phyloP scores from a whole-genome alignment of 2,113 vertebrate genomes.

The Rhabdomys dilectus region DNA sequence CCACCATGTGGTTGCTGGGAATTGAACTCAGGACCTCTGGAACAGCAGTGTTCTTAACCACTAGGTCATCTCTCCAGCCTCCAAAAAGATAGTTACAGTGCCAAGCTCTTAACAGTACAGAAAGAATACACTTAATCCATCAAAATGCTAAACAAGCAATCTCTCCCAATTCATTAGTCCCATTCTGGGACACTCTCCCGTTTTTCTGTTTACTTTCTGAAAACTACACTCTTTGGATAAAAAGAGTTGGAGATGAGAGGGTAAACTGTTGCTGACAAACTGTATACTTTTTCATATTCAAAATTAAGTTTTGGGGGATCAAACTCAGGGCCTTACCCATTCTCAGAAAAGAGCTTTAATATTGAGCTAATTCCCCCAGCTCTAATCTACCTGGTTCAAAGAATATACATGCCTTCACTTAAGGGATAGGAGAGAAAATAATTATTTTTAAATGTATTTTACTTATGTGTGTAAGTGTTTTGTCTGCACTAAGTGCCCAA shows the following conservation, averaged over 20 bases:
- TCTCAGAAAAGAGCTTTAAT: background rate
- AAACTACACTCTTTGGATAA: slow-evolving; percentile 49
- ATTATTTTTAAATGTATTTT: background rate
- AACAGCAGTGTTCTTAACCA: no score
- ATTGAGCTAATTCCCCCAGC: background rate
- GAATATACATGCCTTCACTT: slow-evolving; percentile 42
- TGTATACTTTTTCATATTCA: background rate
- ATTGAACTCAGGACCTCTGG: no score
- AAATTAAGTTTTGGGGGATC: background rate
- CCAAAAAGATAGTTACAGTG: no score
- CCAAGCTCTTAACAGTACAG: background rate
- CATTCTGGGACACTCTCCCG: slow-evolving; percentile 6
- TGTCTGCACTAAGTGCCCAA: background rate
- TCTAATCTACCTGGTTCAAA: slow-evolving; percentile 33
- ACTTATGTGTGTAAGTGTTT: background rate
- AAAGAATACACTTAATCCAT: slow-evolving; percentile 43
- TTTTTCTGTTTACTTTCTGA: slow-evolving; percentile 52
- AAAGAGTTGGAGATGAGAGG: slow-evolving; percentile 22
- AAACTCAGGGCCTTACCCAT: background rate
- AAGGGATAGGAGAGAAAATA: slow-evolving; percentile 55
- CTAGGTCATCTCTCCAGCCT: no score
- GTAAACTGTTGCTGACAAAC: slow-evolving; percentile 43
- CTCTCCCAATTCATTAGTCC: slow-evolving; percentile 27
- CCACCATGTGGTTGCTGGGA: no score
- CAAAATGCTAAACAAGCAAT: slow-evolving; percentile 49